phyloP scores from a whole-genome alignment of 2,888 invertebrate genomes.

The Microctonus hyperodae region DNA sequence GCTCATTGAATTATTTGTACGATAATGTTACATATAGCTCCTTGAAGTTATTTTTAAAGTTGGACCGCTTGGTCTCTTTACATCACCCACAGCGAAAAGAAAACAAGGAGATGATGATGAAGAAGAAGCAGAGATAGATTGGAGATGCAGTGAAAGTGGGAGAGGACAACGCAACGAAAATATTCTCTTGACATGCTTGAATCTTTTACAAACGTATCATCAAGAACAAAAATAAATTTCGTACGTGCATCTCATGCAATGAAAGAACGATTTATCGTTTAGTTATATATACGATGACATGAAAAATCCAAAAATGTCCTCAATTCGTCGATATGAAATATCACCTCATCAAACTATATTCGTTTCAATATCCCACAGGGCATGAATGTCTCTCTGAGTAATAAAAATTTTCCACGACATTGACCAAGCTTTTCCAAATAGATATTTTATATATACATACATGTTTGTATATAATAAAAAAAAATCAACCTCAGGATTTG shows the following conservation, averaged over 20 bases:
- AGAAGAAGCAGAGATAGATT: neutral
- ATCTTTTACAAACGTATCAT: neutral
- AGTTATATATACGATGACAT: neutral
- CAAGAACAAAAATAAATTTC: conserved; percentile 14
- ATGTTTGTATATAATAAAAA: neutral
- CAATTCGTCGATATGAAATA: conserved; percentile 18
- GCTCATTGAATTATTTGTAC: neutral
- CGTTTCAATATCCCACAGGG: conserved; percentile 2
- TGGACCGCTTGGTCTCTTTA: conserved; percentile 3
- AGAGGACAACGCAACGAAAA: neutral
- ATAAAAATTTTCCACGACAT: conserved; percentile 15
- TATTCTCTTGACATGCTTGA: conserved; percentile 3
- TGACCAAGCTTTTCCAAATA: neutral
- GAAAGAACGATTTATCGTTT: neutral
- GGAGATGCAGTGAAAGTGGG: neutral
- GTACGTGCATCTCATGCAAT: conserved; percentile 1
- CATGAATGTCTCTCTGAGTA: neutral
- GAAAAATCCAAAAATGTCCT: conserved; percentile 10
- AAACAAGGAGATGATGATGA: neutral
- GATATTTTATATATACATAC: neutral
- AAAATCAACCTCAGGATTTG: neutral
- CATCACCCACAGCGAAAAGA: neutral
- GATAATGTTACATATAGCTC: neutral
- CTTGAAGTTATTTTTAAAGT: conserved; percentile 6
- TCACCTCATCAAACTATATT: neutral